Conservation (phyloP, 2,888 invertebrate species). For the Caenorhabditis wallacei region DNA sequence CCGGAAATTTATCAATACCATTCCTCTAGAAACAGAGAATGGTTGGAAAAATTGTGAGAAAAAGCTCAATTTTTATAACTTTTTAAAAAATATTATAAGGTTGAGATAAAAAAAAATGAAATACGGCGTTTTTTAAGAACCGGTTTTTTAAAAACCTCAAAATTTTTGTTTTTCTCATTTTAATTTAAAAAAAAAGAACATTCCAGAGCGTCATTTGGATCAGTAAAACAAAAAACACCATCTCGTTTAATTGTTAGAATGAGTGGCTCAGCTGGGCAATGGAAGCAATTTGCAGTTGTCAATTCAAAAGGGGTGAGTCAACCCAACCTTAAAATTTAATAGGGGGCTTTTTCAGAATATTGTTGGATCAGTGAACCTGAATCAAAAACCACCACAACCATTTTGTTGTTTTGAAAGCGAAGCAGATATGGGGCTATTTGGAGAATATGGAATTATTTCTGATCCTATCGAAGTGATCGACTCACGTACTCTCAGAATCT, state of each 20-base stretch:
- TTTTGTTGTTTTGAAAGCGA: constrained; percentile 77
- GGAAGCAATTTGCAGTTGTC: constrained; percentile 60
- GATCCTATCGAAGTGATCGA: constrained; percentile 76
- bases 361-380: constrained; percentile 24
- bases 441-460: constrained; percentile 70
- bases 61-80: too few relatives aligned
- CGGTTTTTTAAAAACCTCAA: too few relatives aligned
- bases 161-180: too few relatives aligned
- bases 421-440: constrained; percentile 71
- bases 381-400: constrained; percentile 70
- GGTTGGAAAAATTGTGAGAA: constrained; percentile 56
- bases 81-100: too few relatives aligned
- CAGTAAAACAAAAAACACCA: constrained; percentile 36
- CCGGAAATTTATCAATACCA: constrained; percentile 43
- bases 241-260: constrained; percentile 55
- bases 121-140: too few relatives aligned
- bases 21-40: constrained; percentile 25
- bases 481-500: constrained; percentile 74
- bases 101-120: too few relatives aligned
- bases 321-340: not conserved
- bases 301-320: constrained; percentile 49
- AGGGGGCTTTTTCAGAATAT: constrained; percentile 34
- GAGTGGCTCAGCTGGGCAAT: constrained; percentile 62
- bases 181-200: too few relatives aligned
- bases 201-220: constrained; percentile 39